Conservation (phyloP, 1,140 invertebrate species). For the Bombus waltoni region DNA sequence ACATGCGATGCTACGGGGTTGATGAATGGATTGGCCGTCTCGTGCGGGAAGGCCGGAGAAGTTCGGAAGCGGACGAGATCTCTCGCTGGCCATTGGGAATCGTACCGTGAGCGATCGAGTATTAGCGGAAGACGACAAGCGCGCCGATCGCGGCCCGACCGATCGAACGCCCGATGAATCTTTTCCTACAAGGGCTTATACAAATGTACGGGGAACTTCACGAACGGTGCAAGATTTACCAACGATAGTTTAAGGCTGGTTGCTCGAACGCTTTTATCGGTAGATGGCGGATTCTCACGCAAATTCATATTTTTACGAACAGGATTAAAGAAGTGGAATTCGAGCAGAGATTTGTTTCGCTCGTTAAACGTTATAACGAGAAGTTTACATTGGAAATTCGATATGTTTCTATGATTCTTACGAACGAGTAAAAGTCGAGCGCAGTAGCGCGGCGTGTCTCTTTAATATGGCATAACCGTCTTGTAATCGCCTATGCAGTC, state of each 20-base stretch:
- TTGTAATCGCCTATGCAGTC: too few relatives aligned
- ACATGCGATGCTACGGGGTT: slow-evolving; percentile 72
- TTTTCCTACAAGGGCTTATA: neutral
- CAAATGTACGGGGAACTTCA: slow-evolving; percentile 11
- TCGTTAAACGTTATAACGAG: too few relatives aligned
- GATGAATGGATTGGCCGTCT: slow-evolving; percentile 73
- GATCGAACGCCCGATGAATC: neutral
- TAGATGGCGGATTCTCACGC: too few relatives aligned
- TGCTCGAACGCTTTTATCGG: too few relatives aligned
- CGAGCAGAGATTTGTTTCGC: too few relatives aligned
- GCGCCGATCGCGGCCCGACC: neutral
- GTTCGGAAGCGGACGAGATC: slow-evolving; percentile 48
- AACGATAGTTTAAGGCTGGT: neutral
- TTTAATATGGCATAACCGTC: too few relatives aligned
- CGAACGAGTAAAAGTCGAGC: too few relatives aligned
- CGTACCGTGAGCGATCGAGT: slow-evolving; percentile 48
- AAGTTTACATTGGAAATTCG: too few relatives aligned
- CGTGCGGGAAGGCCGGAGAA: neutral
- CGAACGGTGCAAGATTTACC: neutral
- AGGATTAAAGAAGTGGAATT: too few relatives aligned
- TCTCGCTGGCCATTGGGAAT: slow-evolving; percentile 43
- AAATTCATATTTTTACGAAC: too few relatives aligned
- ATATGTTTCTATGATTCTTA: too few relatives aligned
- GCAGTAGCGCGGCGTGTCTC: too few relatives aligned
- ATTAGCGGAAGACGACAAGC: slow-evolving; percentile 48